Evolutionary conservation across 2,113 vertebrate genomes (phyloP).

Genomic region (Lamprotornis superbus): DNA sequence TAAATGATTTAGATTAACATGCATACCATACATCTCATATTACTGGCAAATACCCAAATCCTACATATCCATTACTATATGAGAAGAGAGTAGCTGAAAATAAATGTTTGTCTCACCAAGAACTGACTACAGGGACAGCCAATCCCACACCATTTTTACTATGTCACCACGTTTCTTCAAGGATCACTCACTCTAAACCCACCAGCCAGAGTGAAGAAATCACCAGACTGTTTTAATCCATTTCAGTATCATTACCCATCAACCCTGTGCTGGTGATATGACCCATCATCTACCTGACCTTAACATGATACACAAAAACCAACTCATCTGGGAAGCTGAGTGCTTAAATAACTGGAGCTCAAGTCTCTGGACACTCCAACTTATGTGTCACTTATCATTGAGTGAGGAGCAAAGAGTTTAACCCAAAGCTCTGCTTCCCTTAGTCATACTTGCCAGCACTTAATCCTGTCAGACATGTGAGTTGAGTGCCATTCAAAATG

Average conservation of each 20-base stretch:
- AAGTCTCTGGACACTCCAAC: background rate
- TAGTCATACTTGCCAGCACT: background rate
- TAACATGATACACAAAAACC: background rate
- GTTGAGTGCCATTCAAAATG: background rate
- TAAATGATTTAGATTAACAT: background rate
- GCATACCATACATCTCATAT: background rate
- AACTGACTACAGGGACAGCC: background rate
- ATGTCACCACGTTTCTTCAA: background rate
- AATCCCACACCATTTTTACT: background rate
- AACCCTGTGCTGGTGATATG: background rate
- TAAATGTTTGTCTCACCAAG: background rate
- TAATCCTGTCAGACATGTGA: background rate
- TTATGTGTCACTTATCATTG: background rate
- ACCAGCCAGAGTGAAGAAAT: background rate
- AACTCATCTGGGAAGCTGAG: background rate
- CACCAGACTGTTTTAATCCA: background rate
- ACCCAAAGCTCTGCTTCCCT: background rate
- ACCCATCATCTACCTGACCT: background rate
- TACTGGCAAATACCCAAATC: background rate
- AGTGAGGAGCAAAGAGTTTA: background rate
- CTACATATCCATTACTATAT: background rate
- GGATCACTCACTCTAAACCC: background rate
- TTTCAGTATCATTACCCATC: background rate
- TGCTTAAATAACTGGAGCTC: background rate
- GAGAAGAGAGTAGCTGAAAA: background rate